phyloP scores from a whole-genome alignment of 2,888 invertebrate species.

The Agrochola circellaris region DNA sequence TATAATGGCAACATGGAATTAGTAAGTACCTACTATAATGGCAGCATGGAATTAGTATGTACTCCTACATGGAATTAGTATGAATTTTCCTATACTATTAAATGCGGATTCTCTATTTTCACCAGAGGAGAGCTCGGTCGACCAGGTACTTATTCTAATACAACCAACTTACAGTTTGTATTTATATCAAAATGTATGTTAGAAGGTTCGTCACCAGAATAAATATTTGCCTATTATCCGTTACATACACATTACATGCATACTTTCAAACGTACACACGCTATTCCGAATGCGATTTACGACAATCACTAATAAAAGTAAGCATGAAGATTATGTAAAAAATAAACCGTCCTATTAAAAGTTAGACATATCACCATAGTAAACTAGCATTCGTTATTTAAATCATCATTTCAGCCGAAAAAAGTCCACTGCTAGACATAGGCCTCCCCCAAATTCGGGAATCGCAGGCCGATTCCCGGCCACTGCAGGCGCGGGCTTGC shows the following conservation, averaged over 20 bases:
- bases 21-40: too few relatives aligned
- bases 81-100: too few relatives aligned
- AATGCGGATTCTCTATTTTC: too few relatives aligned
- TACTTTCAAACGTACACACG: background rate
- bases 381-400: background rate
- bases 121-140: too few relatives aligned
- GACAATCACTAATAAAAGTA: conserved; percentile 1
- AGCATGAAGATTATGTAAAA: background rate
- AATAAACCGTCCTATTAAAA: background rate
- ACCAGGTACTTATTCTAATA: background rate
- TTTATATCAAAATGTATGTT: conserved; percentile 1
- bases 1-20: too few relatives aligned
- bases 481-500: too few relatives aligned
- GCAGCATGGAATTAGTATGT: too few relatives aligned
- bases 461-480: too few relatives aligned
- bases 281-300: background rate
- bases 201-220: background rate
- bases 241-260: conserved; percentile 4
- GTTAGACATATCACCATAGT: background rate
- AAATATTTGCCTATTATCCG: conserved; percentile 2
- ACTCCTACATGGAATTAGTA: too few relatives aligned
- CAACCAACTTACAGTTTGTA: conserved; percentile 6
- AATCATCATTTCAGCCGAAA: too few relatives aligned
- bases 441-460: too few relatives aligned
- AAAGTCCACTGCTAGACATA: too few relatives aligned